These are phyloP conservation scores for Metridium senile DNA, from an alignment of 92 coral and sea anemone genomes.

Conservation along the genomic window DNA sequence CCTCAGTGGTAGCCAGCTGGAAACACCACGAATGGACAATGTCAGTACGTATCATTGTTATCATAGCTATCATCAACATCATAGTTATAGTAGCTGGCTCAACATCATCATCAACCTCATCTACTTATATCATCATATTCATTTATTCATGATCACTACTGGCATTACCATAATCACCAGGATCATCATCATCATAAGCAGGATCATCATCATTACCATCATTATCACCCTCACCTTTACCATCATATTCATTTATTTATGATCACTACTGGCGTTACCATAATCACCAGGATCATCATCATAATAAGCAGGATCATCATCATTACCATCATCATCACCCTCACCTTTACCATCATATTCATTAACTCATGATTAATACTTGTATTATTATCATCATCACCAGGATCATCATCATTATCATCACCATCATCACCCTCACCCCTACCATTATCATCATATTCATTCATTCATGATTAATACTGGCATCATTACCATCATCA, in stretches of 20 bases:
- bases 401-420: not conserved
- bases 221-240: not conserved
- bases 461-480: too few species aligned
- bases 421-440: not conserved
- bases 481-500: not conserved
- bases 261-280: too few species aligned
- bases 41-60: not conserved
- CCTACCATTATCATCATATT: too few species aligned
- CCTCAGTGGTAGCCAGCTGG: slow-evolving; percentile 65
- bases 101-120: not conserved
- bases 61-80: not conserved
- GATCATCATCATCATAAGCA: not conserved
- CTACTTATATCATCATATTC: not conserved
- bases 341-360: not conserved
- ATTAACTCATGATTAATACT: too few species aligned
- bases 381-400: not conserved
- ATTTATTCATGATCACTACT: too few species aligned
- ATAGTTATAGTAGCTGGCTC: too few species aligned
- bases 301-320: too few species aligned
- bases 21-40: not conserved
- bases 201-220: not conserved
- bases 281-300: not conserved
- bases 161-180: not conserved
- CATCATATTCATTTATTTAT: too few species aligned
- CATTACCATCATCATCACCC: not conserved